A percentile compares a stretch with the other conserved stretches of the same genome.
Evolutionary conservation across 2,888 invertebrate genomes (phyloP).

Genomic region (Philereme transversata): DNA sequence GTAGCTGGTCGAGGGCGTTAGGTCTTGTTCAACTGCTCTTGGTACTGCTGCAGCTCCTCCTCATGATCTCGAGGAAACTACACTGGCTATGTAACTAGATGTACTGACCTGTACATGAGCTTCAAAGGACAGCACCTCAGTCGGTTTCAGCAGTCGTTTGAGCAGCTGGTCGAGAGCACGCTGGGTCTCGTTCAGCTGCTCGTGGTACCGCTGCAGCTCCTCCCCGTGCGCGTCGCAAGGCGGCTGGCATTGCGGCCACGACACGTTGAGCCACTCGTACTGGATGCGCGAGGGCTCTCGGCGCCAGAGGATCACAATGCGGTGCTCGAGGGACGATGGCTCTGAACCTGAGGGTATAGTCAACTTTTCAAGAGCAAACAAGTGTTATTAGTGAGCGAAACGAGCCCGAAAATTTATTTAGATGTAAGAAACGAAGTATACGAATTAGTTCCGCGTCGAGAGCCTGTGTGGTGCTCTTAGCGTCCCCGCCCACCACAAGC

Average conservation of each 20-base stretch:
- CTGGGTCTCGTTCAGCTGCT: conserved; percentile 87
- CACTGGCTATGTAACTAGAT: too few relatives aligned
- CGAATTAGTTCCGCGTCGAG: too few relatives aligned
- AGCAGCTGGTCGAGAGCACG: conserved; percentile 89
- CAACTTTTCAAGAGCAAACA: too few relatives aligned
- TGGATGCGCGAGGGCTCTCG: conserved; percentile 93
- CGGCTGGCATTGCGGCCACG: conserved; percentile 85
- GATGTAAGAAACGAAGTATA: too few relatives aligned
- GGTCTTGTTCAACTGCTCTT: conserved; percentile 86
- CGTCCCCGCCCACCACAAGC: not conserved
- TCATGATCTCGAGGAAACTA: conserved; percentile 42
- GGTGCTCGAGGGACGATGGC: conserved; percentile 83
- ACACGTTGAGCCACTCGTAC: conserved; percentile 94
- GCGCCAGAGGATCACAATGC: conserved; percentile 95
- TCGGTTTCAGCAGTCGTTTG: conserved; percentile 87
- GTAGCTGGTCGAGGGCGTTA: conserved; percentile 88
- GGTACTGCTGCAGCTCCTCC: conserved; percentile 64
- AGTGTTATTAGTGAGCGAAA: too few relatives aligned
- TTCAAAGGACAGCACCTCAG: conserved; percentile 90
- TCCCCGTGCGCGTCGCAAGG: conserved; percentile 55
- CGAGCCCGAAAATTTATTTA: too few relatives aligned
- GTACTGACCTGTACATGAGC: conserved; percentile 88
- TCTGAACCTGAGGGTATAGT: conserved; percentile 60
- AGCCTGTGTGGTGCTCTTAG: not conserved
- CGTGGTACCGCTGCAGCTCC: conserved; percentile 65